phyloP scores from a whole-genome alignment of 2,888 invertebrate genomes.

The Palloptera scutellata region DNA sequence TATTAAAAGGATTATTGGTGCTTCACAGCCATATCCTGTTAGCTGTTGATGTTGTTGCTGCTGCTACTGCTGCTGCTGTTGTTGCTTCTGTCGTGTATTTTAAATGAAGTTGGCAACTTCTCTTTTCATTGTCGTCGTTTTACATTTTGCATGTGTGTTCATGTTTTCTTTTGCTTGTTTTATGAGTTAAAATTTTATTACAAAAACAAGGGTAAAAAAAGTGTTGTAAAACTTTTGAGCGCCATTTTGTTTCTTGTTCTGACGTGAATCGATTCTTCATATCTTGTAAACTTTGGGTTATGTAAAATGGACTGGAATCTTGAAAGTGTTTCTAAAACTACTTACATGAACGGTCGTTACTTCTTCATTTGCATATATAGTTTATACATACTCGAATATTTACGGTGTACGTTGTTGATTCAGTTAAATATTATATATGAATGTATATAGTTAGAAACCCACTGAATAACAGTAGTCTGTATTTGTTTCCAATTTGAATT shows the following conservation, averaged over 20 bases:
- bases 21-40: conserved; percentile 58
- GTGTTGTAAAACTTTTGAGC: conserved; percentile 12
- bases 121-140: background rate
- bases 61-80: conserved; percentile 33
- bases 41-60: conserved; percentile 36
- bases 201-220: background rate
- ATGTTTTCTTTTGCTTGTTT: conserved; percentile 16
- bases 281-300: too few relatives aligned
- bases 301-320: too few relatives aligned
- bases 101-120: conserved; percentile 16
- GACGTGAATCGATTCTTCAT: too few relatives aligned
- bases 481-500: too few relatives aligned
- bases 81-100: conserved; percentile 31
- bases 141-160: background rate
- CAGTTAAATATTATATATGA: too few relatives aligned
- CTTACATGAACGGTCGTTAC: too few relatives aligned
- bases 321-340: too few relatives aligned
- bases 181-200: conserved; percentile 19
- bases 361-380: too few relatives aligned
- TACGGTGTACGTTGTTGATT: too few relatives aligned
- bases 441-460: too few relatives aligned
- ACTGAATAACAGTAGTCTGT: too few relatives aligned
- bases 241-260: conserved; percentile 14
- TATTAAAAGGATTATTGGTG: conserved; percentile 63
- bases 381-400: too few relatives aligned